These are phyloP conservation scores for Drosophila trichaetosa DNA, from an alignment of 2,888 invertebrate species.

Conservation along the genomic window DNA sequence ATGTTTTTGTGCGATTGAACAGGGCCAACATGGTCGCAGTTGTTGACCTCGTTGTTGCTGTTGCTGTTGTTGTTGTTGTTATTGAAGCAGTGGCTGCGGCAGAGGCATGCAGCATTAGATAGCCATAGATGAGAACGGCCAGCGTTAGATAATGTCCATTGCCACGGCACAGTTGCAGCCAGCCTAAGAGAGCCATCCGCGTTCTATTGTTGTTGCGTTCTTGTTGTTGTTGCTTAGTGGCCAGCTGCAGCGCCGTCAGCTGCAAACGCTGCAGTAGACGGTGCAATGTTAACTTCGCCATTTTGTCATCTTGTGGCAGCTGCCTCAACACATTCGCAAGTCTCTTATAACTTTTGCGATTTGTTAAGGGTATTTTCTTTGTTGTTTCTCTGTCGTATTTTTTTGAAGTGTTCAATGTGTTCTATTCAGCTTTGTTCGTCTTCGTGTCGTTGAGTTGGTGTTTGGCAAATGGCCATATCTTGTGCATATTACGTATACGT, in stretches of 20 bases:
- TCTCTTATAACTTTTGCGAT: constrained; percentile 67
- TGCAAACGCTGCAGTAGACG: constrained; percentile 70
- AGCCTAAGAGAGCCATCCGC: constrained; percentile 54
- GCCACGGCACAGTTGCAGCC: constrained; percentile 71
- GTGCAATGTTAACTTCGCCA: constrained; percentile 76
- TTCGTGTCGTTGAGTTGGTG: constrained; percentile 11
- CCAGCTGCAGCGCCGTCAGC: constrained; percentile 68
- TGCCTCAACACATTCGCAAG: constrained; percentile 57
- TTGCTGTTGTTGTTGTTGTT: constrained; percentile 23
- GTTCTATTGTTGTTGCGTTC: constrained; percentile 42
- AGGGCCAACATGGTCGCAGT: constrained; percentile 29
- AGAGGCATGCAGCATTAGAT: constrained; percentile 80
- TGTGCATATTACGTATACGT: constrained; percentile 57
- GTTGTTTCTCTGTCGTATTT: not conserved
- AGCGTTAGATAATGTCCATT: constrained; percentile 68
- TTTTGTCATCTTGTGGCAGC: constrained; percentile 67
- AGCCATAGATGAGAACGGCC: constrained; percentile 81
- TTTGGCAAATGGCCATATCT: constrained; percentile 67
- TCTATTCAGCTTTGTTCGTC: constrained; percentile 15
- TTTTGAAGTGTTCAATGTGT: constrained; percentile 14
- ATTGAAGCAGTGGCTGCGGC: constrained; percentile 50
- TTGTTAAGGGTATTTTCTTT: constrained; percentile 38
- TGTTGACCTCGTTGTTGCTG: constrained; percentile 30
- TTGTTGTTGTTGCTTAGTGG: constrained; percentile 43
- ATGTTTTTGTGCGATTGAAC: constrained; percentile 43